phyloP scores from a whole-genome alignment of 2,797 vertebrate genomes.

The Chaetophractus vellerosus region DNA sequence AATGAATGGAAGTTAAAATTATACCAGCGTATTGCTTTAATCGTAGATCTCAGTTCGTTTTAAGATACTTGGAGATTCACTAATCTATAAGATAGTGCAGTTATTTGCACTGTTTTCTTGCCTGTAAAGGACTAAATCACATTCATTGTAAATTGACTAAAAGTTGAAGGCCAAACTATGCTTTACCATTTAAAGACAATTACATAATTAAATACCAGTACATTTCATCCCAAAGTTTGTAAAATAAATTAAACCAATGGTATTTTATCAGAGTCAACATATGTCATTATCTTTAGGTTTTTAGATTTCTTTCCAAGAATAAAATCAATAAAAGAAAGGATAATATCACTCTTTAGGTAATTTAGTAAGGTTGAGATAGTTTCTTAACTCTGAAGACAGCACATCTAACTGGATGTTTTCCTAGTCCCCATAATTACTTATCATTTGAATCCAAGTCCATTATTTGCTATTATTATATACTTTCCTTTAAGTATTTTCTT shows the following conservation, averaged over 20 bases:
- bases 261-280: neutral
- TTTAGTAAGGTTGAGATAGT: neutral
- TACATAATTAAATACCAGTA: constrained; percentile 10
- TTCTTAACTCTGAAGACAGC: neutral
- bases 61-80: neutral
- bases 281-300: neutral
- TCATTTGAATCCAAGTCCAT: neutral
- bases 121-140: constrained; percentile 26
- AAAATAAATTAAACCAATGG: neutral
- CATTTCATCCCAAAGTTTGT: constrained; percentile 11
- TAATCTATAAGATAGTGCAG: neutral
- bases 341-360: neutral
- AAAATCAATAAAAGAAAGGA: constrained; percentile 33
- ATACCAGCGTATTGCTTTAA: neutral
- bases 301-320: constrained; percentile 47
- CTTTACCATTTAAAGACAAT: neutral
- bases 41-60: neutral
- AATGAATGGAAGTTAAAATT: neutral
- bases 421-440: neutral
- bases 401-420: neutral
- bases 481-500: constrained; percentile 13
- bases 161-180: neutral
- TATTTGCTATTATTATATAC: neutral
- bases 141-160: neutral
- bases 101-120: constrained; percentile 39